These are phyloP conservation scores for Epizoanthus ramosus DNA, from an alignment of 92 coral and sea anemone genomes.

Conservation along the genomic window DNA sequence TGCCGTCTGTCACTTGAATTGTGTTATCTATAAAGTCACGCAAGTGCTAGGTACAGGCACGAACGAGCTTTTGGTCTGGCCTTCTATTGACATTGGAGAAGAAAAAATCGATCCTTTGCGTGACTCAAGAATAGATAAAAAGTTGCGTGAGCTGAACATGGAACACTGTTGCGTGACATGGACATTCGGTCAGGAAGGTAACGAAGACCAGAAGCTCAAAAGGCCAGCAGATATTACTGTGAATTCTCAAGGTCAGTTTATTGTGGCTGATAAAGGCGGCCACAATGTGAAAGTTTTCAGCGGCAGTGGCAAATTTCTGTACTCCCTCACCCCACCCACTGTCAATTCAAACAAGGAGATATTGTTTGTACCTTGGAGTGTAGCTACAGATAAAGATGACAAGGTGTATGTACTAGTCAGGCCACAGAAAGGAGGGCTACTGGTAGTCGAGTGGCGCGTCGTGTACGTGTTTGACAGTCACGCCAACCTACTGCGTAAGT, in stretches of 20 bases:
- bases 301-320: constrained; percentile 9
- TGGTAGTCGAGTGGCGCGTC: not conserved
- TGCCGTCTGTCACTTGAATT: constrained; percentile 29
- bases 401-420: constrained; percentile 33
- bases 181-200: constrained; percentile 34
- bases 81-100: constrained; percentile 4
- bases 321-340: constrained; percentile 15
- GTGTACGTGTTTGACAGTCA: constrained; percentile 1
- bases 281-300: constrained; percentile 41
- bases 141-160: not conserved
- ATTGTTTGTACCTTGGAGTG: not conserved
- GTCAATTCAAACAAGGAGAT: too few species aligned
- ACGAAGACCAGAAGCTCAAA: constrained; percentile 16
- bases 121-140: not conserved
- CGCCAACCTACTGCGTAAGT: not conserved
- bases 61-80: constrained; percentile 32
- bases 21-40: constrained; percentile 30
- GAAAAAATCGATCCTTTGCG: constrained; percentile 32
- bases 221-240: constrained; percentile 27
- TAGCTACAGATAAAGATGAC: constrained; percentile 45
- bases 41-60: constrained; percentile 21
- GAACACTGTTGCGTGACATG: constrained; percentile 25
- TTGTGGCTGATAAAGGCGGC: constrained; percentile 31
- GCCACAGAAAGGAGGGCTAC: not conserved
- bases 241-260: constrained; percentile 17